Base-by-base conservation (phyloP, 2,113 vertebrate species). In the Meleagris gallopavo region DNA sequence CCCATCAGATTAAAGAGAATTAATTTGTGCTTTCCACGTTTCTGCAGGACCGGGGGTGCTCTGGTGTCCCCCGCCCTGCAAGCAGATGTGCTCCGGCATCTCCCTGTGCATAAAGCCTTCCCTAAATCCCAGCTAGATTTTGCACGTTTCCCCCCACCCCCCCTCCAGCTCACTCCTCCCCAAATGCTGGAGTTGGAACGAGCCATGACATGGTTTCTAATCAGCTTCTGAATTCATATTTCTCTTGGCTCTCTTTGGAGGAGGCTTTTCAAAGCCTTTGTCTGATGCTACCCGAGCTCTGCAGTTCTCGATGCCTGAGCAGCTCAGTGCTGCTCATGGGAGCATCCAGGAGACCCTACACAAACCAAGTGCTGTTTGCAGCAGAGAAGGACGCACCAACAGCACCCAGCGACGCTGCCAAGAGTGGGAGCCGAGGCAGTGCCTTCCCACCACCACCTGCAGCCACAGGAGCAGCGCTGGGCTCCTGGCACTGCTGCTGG, bases 151-250 rank as follows among this genome's bases (percentile, higher is more conserved):
- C 55, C 57, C 3, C 30, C 45, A 79, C 65, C 66, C 55, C 55
- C 41, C 8, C 29, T 5, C 27, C 75, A 70, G 64, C 82, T 93
- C 79, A 55, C 82, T 93, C 88, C 83, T 93, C 82, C 86, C 93
- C 93, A 86, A 88, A 94, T 46, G 89, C 94, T 83, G 95, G 94
- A 92, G 85, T 7, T 6, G 87, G 82, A 93, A 77, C 86, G 81
- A 96, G 89, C 85, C 94, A 95, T 95, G 95, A 94, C 87, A 92
- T 80, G 95, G 72, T 95, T 96, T 92, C 94, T 94, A 80, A 94
- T 94, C 93, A 94, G 87, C 84, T 58, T 16, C 92, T 81, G 88
- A 81, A 93, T 95, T 83, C 83, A 55, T 62, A 43, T 77, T 67
- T 54, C 75, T 85, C 75, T 46, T 27, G 84, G 46, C 54, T 75